phyloP scores from a whole-genome alignment of 1,140 invertebrate species.

The Penaeus chinensis region DNA sequence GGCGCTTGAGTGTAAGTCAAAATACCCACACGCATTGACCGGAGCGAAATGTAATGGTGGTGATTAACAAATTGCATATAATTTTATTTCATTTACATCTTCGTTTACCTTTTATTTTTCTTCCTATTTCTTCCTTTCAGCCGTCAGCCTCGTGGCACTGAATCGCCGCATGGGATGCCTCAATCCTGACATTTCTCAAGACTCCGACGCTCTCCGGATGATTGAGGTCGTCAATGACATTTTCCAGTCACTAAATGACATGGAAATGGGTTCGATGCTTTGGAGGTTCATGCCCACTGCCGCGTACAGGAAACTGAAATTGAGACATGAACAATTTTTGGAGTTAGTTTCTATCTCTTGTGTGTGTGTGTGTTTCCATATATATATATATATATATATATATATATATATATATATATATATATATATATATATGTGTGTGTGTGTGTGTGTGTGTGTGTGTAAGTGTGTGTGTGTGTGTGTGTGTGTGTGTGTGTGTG shows the following conservation, averaged over 20 bases:
- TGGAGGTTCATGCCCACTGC: constrained; percentile 14
- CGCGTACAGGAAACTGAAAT: constrained; percentile 1
- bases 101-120: neutral
- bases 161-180: constrained; percentile 20
- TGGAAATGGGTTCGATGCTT: constrained; percentile 1
- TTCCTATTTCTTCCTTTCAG: neutral
- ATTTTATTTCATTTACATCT: neutral
- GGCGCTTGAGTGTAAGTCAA: constrained; percentile 40
- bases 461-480: too few species aligned
- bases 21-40: neutral
- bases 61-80: too few species aligned
- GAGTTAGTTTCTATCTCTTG: neutral
- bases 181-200: neutral
- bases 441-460: too few species aligned
- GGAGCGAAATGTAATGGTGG: neutral
- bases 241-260: neutral
- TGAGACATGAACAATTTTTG: constrained; percentile 8
- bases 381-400: too few species aligned
- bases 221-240: neutral
- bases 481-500: rapidly evolving
- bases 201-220: constrained; percentile 18
- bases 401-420: too few species aligned
- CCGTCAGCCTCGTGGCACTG: constrained; percentile 20
- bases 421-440: too few species aligned
- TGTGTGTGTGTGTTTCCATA: too few species aligned